phyloP scores from a whole-genome alignment of 2,113 vertebrate species.

The Patagioenas fasciata region DNA sequence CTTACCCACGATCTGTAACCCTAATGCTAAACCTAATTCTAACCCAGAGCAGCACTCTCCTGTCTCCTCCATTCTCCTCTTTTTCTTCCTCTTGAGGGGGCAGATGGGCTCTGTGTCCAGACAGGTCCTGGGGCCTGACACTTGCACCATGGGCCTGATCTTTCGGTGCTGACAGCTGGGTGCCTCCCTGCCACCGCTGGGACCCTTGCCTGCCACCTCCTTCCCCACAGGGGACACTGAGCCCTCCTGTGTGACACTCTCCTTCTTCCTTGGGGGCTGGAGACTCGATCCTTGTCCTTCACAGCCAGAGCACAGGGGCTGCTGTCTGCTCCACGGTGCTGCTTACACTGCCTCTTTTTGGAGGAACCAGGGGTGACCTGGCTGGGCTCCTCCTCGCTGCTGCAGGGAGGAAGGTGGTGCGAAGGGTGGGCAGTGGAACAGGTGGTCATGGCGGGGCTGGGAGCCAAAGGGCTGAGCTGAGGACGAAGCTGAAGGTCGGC shows the following conservation, averaged over 20 bases:
- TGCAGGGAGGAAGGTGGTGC: neutral
- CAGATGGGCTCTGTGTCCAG: neutral
- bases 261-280: neutral
- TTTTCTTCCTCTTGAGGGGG: neutral
- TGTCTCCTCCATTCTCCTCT: neutral
- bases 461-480: neutral
- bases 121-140: neutral
- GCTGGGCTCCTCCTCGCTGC: neutral
- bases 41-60: neutral
- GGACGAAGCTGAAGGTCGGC: conserved; percentile 14
- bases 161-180: neutral
- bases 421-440: neutral
- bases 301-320: rapidly evolving
- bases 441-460: neutral
- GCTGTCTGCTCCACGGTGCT: neutral
- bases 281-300: neutral
- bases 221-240: rapidly evolving
- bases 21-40: no score
- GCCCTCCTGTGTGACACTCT: neutral
- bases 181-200: neutral
- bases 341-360: conserved; percentile 64
- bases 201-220: neutral
- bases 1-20: no score
- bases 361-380: neutral
- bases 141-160: neutral